A percentile compares a stretch with the other conserved stretches of the same genome.
phyloP scores from a whole-genome alignment of 2,113 vertebrate species.

The Columba janthina region DNA sequence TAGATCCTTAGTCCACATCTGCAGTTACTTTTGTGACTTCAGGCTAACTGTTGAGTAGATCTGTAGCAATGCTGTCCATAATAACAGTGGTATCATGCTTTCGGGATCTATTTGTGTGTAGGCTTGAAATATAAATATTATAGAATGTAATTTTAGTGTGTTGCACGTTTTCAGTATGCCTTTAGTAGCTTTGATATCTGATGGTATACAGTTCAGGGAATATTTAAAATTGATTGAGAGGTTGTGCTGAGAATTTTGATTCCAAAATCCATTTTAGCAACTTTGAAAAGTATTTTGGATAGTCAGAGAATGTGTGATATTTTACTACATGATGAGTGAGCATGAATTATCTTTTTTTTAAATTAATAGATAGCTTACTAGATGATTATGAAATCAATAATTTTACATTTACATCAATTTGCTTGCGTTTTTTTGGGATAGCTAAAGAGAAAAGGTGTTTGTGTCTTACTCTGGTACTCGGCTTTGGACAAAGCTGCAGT shows the following conservation, averaged over 20 bases:
- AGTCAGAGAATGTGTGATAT: background rate
- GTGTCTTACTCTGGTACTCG: background rate
- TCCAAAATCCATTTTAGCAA: background rate
- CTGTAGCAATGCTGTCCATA: background rate
- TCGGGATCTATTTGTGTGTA: background rate
- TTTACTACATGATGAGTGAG: background rate
- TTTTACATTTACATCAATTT: background rate
- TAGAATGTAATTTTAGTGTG: background rate
- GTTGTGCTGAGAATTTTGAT: background rate
- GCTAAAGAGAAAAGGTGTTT: background rate
- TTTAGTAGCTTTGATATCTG: background rate
- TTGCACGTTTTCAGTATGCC: background rate
- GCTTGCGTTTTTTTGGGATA: background rate
- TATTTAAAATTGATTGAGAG: background rate
- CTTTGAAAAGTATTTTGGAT: background rate
- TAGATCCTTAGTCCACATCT: background rate
- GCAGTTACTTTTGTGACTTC: background rate
- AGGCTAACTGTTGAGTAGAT: background rate
- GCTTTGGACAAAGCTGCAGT: background rate
- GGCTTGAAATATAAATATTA: background rate
- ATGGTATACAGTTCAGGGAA: background rate
- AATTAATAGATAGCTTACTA: background rate
- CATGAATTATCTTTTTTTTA: background rate
- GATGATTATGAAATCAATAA: background rate
- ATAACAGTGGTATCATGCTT: background rate